Evolutionary conservation across 2,113 vertebrate genomes (phyloP), one percentile per base, ranked within the genome.

Genomic region (Thryonomys swinderianus): DNA sequence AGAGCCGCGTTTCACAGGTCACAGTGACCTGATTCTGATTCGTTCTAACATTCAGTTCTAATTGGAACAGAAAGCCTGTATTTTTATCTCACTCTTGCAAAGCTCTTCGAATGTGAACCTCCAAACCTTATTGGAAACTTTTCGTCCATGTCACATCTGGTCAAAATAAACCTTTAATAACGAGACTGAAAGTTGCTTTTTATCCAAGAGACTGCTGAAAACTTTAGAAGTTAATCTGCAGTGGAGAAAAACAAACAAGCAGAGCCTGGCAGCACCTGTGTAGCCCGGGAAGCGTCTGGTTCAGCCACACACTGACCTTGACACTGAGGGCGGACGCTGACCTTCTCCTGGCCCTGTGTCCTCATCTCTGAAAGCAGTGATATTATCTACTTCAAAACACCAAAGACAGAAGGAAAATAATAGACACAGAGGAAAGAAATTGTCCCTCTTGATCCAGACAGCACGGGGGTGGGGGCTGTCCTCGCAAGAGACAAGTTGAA

Each of bases 21-120:
- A 80, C 51, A 2, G 76, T 80, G 94, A 96, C 90, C 94, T 37
- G 74, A 80, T 30, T 14, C 64, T 13, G 1, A 57, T 79, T 69
- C 81, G 3, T 78, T 73, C 84, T 74, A 74, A 55, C 74, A 55
- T 80, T 59, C 88, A 18, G 40, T 80, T 83, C 82, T 93, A 78
- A 92, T 62, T 90, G 95, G 88, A 81, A 88, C 88, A 69, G 95
- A 71, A 96, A 94, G 74, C 64, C 10, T 78, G 21, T 32, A 76
- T 94, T 93, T 92, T 83, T 84, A 55, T 91, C 87, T 90, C 20
- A 2, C 25, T 76, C 42, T 85, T 21, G 48, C 66, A 83, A 88
- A 57, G 57, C 69, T 89, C 82, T 93, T 86, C 86, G 89, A 55
- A 85, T 30, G 9, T 6, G 85, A 83, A 84, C 62, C 55, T 80